phyloP scores from a whole-genome alignment of 2,797 vertebrate species.

The Onychomys leucogaster region DNA sequence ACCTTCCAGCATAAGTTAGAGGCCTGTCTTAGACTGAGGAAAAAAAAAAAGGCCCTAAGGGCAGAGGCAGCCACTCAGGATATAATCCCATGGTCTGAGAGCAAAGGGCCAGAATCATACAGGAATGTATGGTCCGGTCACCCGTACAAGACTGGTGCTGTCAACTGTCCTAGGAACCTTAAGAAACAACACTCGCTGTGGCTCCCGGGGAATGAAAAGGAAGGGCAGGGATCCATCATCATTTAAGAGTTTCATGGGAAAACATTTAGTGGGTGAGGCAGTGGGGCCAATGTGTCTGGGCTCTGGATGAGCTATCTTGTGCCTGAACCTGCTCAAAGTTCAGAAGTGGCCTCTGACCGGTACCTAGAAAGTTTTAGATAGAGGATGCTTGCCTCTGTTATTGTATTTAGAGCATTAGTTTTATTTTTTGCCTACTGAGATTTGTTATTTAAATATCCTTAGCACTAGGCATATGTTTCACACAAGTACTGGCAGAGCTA shows the following conservation, averaged over 20 bases:
- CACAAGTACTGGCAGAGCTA: background rate
- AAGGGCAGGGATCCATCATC: background rate
- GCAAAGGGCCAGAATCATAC: background rate
- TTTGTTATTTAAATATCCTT: constrained; percentile 3
- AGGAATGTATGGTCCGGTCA: background rate
- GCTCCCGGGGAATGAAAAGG: background rate
- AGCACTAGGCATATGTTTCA: background rate
- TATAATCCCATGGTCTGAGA: background rate
- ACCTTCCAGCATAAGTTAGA: background rate
- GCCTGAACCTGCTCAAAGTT: background rate
- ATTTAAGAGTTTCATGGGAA: background rate
- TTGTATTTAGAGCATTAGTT: background rate
- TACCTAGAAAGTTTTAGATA: background rate
- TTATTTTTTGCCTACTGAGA: background rate
- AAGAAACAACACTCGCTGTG: background rate
- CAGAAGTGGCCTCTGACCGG: background rate
- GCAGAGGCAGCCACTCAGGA: background rate
- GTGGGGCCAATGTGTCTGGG: background rate
- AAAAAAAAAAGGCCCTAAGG: background rate
- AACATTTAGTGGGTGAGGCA: background rate
- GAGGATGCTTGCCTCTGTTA: background rate
- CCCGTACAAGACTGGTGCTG: background rate
- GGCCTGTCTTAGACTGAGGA: background rate
- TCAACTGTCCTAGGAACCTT: background rate
- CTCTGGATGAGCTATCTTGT: background rate